Evolutionary conservation across 2,113 vertebrate species (phyloP), one percentile per base, ranked within the genome.

Genomic region (Epinephelus fuscoguttatus): DNA sequence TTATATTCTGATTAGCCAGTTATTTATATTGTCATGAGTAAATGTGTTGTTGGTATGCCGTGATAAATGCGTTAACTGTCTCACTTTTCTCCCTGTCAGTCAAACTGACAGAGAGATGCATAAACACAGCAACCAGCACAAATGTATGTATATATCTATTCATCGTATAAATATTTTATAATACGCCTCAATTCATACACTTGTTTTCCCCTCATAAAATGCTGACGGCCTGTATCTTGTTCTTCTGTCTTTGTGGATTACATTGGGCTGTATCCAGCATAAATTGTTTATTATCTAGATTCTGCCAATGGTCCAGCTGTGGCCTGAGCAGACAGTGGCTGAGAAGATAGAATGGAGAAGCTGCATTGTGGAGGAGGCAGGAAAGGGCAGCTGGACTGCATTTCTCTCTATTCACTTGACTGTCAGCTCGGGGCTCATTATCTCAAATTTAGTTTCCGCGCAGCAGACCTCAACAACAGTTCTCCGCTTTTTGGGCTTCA

Each of bases 351-450:
- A 62, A 80, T 45, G 47, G n/a, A 70, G 63, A 45, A 66, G 62
- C 18, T 40, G 53, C 45, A 75, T 78, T 84, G 75, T 84, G 33
- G 57, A 72, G 23, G 17, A 80, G 55, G n/a, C 62, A 68, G 30
- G 37, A 80, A 66, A 77, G 71, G 82, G 74, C 45, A 81, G 68
- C 71, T 71, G 83, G 79, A 70, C 59, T 59, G 73, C 21, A 75
- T 84, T 82, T 84, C 55, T 68, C 71, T 84, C 57, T 45, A 71
- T 88, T 88, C 79, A 80, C 71, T 70, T 40, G n/a, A 84, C 77
- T 87, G 78, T 80, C 81, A 74, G 63, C 78, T 75, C 27, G 4
- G 70, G 25, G 66, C 85, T 86, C 68, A 88, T 88, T 78, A 91
- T 77, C 62, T 75, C 75, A 80, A 66, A 73, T 88, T 80, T 78